Percentiles rank a stretch among this genome's conserved stretches.
These are phyloP conservation scores for Philopedon plagiatum DNA, from an alignment of 2,888 invertebrate species.

Conservation along the genomic window DNA sequence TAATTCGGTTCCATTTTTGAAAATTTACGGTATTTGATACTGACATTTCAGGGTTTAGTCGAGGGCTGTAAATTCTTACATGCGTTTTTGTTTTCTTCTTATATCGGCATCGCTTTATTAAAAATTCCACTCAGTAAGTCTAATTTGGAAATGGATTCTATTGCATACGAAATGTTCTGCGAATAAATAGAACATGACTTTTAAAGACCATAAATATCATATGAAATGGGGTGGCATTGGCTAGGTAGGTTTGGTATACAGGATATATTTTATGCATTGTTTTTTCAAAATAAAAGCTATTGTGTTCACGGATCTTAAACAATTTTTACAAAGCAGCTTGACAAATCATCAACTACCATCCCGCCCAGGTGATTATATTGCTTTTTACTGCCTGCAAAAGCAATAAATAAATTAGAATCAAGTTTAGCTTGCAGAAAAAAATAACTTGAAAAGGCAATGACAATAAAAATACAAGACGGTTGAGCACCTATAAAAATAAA, in stretches of 20 bases:
- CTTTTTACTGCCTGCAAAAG: constrained; percentile 17
- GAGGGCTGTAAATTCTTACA: too few relatives aligned
- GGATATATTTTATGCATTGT: constrained; percentile 15
- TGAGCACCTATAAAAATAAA: constrained; percentile 58
- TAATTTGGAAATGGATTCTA: too few relatives aligned
- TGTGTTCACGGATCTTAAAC: constrained; percentile 28
- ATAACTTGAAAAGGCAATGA: constrained; percentile 52
- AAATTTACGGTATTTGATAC: too few relatives aligned
- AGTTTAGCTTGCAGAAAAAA: constrained; percentile 54
- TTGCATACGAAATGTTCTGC: too few relatives aligned
- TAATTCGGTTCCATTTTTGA: too few relatives aligned
- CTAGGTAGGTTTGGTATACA: too few relatives aligned
- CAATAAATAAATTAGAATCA: constrained; percentile 58
- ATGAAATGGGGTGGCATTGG: not conserved
- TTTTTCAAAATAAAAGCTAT: constrained; percentile 12
- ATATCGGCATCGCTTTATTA: too few relatives aligned
- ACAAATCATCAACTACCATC: constrained; percentile 42
- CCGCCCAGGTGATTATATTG: constrained; percentile 42
- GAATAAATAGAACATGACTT: too few relatives aligned
- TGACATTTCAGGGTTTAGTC: too few relatives aligned
- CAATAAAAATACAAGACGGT: constrained; percentile 56
- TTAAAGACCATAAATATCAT: not conserved
- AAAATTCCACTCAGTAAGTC: too few relatives aligned
- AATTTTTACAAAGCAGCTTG: constrained; percentile 34
- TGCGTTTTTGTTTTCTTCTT: too few relatives aligned